phyloP scores from a whole-genome alignment of 1,140 invertebrate genomes.

The Eumeta japonica region DNA sequence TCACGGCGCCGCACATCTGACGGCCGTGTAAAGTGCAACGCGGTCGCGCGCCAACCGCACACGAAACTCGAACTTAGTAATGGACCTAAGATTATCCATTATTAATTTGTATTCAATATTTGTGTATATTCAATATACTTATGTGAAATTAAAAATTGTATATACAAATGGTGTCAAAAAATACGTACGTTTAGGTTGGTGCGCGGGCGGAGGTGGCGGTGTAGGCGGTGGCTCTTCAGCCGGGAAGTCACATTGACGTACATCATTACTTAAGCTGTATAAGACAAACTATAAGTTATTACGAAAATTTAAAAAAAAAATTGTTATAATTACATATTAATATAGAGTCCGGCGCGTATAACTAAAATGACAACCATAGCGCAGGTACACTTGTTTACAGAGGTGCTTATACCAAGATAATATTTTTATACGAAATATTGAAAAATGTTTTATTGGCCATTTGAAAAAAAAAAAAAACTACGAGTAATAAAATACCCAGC shows the following conservation, averaged over 20 bases:
- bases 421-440: no score
- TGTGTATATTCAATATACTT: neutral
- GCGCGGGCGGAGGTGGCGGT: slow-evolving; percentile 30
- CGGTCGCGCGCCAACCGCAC: slow-evolving; percentile 62
- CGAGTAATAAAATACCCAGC: no score
- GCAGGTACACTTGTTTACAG: no score
- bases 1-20: slow-evolving; percentile 86
- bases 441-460: no score
- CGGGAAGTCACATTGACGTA: slow-evolving; percentile 41
- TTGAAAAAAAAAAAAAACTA: no score
- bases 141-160: neutral
- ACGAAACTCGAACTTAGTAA: slow-evolving; percentile 40
- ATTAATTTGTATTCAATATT: neutral
- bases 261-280: slow-evolving; percentile 40
- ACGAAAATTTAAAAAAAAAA: slow-evolving; percentile 7
- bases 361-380: no score
- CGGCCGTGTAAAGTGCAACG: slow-evolving; percentile 82
- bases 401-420: no score
- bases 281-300: slow-evolving; percentile 7
- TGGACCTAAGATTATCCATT: slow-evolving; percentile 25
- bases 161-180: neutral
- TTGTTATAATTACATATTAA: neutral
- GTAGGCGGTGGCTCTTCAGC: slow-evolving; percentile 30
- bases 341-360: no score
- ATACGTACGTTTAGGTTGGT: slow-evolving; percentile 37